Evolutionary conservation across 2,888 invertebrate species (phyloP).

Genomic region (Odontomyia ornata): DNA sequence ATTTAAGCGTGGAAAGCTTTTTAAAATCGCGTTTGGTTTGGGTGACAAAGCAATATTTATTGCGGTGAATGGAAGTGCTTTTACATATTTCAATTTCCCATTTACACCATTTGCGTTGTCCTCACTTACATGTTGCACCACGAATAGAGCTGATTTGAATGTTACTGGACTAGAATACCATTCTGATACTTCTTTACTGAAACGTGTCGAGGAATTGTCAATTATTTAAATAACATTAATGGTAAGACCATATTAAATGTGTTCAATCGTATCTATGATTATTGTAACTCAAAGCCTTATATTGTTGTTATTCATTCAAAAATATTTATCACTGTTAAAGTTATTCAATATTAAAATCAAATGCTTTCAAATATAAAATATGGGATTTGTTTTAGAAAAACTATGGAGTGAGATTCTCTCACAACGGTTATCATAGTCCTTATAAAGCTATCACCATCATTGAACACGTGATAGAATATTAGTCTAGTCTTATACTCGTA

Average conservation of each 20-base stretch:
- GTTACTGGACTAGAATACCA: conserved; percentile 61
- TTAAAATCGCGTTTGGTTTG: conserved; percentile 62
- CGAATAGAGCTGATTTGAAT: conserved; percentile 59
- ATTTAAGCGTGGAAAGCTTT: conserved; percentile 61
- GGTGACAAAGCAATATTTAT: conserved; percentile 62
- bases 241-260: background rate
- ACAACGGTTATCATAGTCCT: no score
- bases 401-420: no score
- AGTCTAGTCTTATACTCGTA: no score
- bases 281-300: background rate
- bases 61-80: conserved; percentile 63
- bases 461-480: no score
- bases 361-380: no score
- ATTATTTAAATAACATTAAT: background rate
- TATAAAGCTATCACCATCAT: no score
- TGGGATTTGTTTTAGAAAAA: no score
- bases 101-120: conserved; percentile 60
- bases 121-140: conserved; percentile 61
- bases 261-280: background rate
- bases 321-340: no score
- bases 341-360: no score
- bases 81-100: conserved; percentile 63
- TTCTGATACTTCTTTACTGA: conserved; percentile 60
- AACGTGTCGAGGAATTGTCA: conserved; percentile 61
- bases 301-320: no score